A percentile compares a stretch with the other conserved stretches of the same genome.
Evolutionary conservation across 2,888 invertebrate genomes (phyloP).

Genomic region (Parapristionchus giblindavisi): DNA sequence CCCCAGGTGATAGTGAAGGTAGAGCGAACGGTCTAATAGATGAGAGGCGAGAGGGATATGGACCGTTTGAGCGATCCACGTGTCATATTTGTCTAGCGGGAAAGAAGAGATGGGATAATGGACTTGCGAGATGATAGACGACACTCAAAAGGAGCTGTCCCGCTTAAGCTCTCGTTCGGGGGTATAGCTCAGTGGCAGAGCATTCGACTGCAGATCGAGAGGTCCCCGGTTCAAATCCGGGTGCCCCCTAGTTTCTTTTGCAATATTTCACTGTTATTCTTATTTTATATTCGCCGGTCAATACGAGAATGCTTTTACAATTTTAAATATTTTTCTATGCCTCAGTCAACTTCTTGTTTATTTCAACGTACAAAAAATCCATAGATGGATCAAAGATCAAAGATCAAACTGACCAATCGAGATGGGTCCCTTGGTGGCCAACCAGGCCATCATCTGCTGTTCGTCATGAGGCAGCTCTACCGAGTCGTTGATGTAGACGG

Average conservation of each 20-base stretch:
- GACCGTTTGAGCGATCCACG: not conserved
- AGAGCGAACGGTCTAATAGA: not conserved
- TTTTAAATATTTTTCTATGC: not conserved
- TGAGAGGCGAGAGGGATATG: not conserved
- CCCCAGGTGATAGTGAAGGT: conserved; percentile 37
- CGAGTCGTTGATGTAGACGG: conserved; percentile 67
- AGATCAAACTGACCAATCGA: conserved; percentile 61
- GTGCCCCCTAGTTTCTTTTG: conserved; percentile 44
- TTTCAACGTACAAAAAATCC: not conserved
- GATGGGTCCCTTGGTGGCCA: conserved; percentile 67
- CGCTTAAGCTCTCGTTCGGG: conserved; percentile 32
- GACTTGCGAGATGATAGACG: not conserved
- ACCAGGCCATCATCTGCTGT: conserved; percentile 62
- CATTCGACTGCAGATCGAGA: conserved; percentile 63
- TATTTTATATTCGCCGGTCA: not conserved
- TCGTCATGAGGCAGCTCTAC: conserved; percentile 66
- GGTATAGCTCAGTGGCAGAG: conserved; percentile 61
- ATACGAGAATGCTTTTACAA: not conserved
- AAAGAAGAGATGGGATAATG: conserved; percentile 19
- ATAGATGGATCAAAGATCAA: not conserved
- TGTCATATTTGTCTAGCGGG: not conserved
- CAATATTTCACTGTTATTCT: not conserved
- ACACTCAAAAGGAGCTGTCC: not conserved
- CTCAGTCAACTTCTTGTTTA: not conserved
- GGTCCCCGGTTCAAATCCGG: conserved; percentile 58